A percentile compares a stretch with the other conserved stretches of the same genome.
phyloP scores from a whole-genome alignment of 2,888 invertebrate genomes.

The Caenorhabditis japonica region DNA sequence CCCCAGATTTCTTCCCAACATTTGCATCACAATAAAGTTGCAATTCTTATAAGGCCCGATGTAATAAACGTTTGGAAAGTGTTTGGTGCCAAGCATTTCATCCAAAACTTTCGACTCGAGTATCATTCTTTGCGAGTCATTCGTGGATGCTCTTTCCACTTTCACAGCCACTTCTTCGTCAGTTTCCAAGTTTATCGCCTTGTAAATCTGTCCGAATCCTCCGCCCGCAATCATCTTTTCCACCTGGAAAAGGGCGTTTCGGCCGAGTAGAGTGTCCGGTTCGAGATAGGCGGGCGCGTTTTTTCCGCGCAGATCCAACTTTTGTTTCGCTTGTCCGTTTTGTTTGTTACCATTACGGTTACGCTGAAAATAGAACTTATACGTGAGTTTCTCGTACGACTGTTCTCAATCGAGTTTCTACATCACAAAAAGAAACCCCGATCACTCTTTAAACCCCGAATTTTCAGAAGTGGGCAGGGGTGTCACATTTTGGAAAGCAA shows the following conservation, averaged over 20 bases:
- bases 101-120: slow-evolving; percentile 69
- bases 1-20: slow-evolving; percentile 70
- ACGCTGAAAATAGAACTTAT: slow-evolving; percentile 19
- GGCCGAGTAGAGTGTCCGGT: slow-evolving; percentile 26
- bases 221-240: slow-evolving; percentile 70
- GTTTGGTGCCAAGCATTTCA: slow-evolving; percentile 55
- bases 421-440: too few species aligned
- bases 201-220: slow-evolving; percentile 74
- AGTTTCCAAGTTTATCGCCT: slow-evolving; percentile 56
- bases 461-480: too few species aligned
- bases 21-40: slow-evolving; percentile 75
- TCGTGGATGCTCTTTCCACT: slow-evolving; percentile 63
- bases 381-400: neutral
- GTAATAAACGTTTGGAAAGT: slow-evolving; percentile 64
- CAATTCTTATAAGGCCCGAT: slow-evolving; percentile 57
- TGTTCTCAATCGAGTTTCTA: too few species aligned
- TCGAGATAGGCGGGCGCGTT: slow-evolving; percentile 41
- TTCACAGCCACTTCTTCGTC: slow-evolving; percentile 70
- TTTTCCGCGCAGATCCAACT: slow-evolving; percentile 38
- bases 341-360: slow-evolving; percentile 35
- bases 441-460: too few species aligned
- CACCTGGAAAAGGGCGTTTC: slow-evolving; percentile 31
- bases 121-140: slow-evolving; percentile 70
- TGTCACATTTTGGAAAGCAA: too few species aligned
- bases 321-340: slow-evolving; percentile 19